Base-by-base conservation (phyloP, 2,797 vertebrate genomes). In the Myoxocephalus aenaeus region DNA sequence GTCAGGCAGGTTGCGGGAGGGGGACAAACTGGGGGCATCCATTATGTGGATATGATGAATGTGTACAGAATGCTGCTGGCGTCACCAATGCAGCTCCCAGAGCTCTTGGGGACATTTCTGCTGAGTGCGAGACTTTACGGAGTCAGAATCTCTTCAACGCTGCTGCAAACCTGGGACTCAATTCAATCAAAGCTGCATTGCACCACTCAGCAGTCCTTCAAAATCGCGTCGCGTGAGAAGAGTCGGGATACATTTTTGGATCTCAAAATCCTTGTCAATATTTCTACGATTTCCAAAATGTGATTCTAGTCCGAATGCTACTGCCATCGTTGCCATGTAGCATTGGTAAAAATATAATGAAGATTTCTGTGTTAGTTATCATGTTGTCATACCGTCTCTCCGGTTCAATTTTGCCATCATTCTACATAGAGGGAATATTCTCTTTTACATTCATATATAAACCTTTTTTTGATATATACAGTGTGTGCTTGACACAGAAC, bases 171-270 rank as follows among this genome's bases (percentile, higher is more conserved):
- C 86, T 67, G 72, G 83, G 73, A 79, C 54, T 83, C 79, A 64
- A 76, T 89, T 90, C 86, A 93, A 89, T 92, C 86, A 82, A 88
- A 90, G 89, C 93, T 93, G 92, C 93, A 94, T 59, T 94, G 93
- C 93, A 93, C 75, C 90, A 93, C 66, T 90, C 86, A 83, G 84
- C 79, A 79, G 70, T 89, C 66, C 74, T 79, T 78, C 48, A 54
- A 62, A 64, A 77, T 25, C 51, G 51, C 14, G 70, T 73, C 48
- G 11, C 36, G 71, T 50, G 38, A 71, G 42, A 66, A 64, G 34
- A 48, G 36, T 67, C 65, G 11, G 44, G 46, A 54, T 64, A 20
- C 25, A 34, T 64, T 72, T 54, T 14, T 14, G 20, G 10, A 42
- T 70, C 9, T 2, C 44, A 22, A 18, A 54, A 73, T 61, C 18